phyloP scores from a whole-genome alignment of 2,113 vertebrate species.

The Varanus komodoensis region DNA sequence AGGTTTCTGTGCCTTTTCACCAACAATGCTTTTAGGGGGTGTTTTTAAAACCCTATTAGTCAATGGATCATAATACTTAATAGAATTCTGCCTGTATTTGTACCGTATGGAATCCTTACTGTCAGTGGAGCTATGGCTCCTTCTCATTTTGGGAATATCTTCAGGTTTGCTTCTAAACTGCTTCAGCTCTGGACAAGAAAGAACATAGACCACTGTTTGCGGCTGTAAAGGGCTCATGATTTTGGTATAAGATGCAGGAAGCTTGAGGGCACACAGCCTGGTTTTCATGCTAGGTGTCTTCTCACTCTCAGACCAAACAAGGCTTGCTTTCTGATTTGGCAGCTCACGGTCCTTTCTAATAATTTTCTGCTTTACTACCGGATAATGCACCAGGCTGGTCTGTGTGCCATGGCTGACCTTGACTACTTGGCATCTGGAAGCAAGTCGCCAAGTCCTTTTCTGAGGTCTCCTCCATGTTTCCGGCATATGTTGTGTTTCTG shows the following conservation, averaged over 20 bases:
- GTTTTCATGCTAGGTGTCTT: constrained; percentile 80
- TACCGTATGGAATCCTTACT: constrained; percentile 76
- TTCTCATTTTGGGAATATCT: constrained; percentile 66
- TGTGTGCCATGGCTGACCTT: constrained; percentile 90
- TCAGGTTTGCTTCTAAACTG: constrained; percentile 63
- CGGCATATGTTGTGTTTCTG: constrained; percentile 58
- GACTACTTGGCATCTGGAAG: constrained; percentile 88
- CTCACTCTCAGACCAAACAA: constrained; percentile 64
- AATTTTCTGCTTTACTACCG: constrained; percentile 76
- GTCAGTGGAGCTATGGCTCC: constrained; percentile 70
- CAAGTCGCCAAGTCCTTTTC: constrained; percentile 77
- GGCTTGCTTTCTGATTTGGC: constrained; percentile 49
- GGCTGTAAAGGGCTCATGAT: constrained; percentile 85
- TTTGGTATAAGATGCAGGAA: constrained; percentile 79
- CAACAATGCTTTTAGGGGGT: constrained; percentile 70
- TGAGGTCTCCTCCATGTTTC: constrained; percentile 62
- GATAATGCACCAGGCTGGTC: constrained; percentile 77
- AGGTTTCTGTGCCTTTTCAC: constrained; percentile 63
- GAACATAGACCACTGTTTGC: constrained; percentile 85
- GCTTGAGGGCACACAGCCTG: constrained; percentile 74
- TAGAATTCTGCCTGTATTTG: constrained; percentile 84
- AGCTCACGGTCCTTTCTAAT: constrained; percentile 56
- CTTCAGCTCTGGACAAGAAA: constrained; percentile 81
- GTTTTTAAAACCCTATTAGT: constrained; percentile 83
- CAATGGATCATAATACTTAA: constrained; percentile 83